Conservation (phyloP, 2,113 vertebrate genomes). For the Terrapene triunguis region DNA sequence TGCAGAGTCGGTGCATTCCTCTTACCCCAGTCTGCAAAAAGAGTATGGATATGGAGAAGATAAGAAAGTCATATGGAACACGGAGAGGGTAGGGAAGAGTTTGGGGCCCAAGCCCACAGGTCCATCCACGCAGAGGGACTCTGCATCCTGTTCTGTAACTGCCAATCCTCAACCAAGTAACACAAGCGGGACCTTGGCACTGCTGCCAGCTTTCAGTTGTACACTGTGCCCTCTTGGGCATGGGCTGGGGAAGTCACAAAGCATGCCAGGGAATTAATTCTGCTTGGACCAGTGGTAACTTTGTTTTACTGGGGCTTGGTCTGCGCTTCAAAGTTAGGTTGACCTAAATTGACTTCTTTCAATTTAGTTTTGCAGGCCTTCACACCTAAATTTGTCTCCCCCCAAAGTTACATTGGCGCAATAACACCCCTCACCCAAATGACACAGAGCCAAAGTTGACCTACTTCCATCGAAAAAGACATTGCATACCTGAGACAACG, state of each 20-base stretch:
- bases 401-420: too few species aligned
- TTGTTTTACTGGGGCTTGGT: too few species aligned
- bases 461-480: too few species aligned
- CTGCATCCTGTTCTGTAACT: neutral
- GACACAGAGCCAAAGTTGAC: too few species aligned
- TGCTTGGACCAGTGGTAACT: neutral
- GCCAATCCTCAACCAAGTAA: rapidly evolving
- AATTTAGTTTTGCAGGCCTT: too few species aligned
- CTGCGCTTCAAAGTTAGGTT: too few species aligned
- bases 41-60: neutral
- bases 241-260: neutral
- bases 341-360: too few species aligned
- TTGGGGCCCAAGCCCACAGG: neutral
- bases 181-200: rapidly evolving
- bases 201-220: neutral
- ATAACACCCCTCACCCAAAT: too few species aligned
- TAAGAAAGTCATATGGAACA: neutral
- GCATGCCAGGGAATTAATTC: neutral
- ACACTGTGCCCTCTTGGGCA: neutral
- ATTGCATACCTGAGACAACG: too few species aligned
- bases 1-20: neutral
- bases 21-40: neutral
- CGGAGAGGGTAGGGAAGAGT: rapidly evolving
- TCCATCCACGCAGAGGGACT: too few species aligned
- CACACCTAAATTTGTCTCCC: too few species aligned